phyloP scores from a whole-genome alignment of 1,140 invertebrate genomes.

The Agraylea sexmaculata region DNA sequence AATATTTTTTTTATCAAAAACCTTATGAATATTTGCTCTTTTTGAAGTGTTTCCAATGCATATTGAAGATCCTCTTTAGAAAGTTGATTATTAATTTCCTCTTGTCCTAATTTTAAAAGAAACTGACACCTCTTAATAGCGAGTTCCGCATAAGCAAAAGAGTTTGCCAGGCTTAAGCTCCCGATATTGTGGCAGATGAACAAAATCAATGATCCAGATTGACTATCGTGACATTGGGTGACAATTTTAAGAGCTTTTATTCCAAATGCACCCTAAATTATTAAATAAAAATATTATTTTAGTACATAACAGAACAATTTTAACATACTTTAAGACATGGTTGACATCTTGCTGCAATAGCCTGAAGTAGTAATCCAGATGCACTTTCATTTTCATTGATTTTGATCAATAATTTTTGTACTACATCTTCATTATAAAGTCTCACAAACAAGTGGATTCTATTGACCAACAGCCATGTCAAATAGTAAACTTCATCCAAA shows the following conservation, averaged over 20 bases:
- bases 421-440: conserved; percentile 24
- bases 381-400: conserved; percentile 43
- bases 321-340: conserved; percentile 27
- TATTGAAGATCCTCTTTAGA: conserved; percentile 37
- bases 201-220: conserved; percentile 34
- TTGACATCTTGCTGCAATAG: conserved; percentile 48
- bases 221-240: conserved; percentile 29
- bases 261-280: conserved; percentile 33
- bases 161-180: conserved; percentile 29
- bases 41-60: conserved; percentile 33
- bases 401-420: conserved; percentile 23
- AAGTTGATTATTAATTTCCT: conserved; percentile 23
- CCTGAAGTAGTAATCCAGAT: conserved; percentile 60
- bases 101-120: conserved; percentile 25
- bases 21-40: conserved; percentile 32
- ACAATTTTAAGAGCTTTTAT: conserved; percentile 33
- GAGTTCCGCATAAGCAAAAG: conserved; percentile 27
- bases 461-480: conserved; percentile 67
- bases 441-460: conserved; percentile 56
- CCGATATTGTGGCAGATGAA: conserved; percentile 35
- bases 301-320: background rate
- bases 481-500: conserved; percentile 55
- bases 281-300: conserved; percentile 3
- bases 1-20: conserved; percentile 5
- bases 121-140: conserved; percentile 30